Base-by-base conservation (phyloP, 2,113 vertebrate species). In the Nyctibius bracteatus region DNA sequence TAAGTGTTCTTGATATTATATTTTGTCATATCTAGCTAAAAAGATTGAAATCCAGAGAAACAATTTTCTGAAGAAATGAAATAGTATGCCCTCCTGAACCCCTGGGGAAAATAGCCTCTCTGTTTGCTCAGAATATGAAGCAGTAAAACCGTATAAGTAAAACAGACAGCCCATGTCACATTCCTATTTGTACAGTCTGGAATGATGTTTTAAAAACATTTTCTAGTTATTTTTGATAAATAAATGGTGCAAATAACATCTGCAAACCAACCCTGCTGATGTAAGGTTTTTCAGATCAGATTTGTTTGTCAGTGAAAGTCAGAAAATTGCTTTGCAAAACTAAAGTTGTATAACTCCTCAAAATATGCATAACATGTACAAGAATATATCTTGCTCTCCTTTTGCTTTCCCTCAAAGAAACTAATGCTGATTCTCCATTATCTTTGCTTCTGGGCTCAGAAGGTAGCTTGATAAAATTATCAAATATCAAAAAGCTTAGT, bases 31-130 rank as follows among this genome's bases (percentile, higher is more conserved):
- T 99, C 98, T 98, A 97, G 98, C 98, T 98, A 98, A 98, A 99
- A 98, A 99, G 99, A 99, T 99, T 99, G 99, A 99, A 99, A 99
- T 99, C 98, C 99, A 98, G 98, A 98, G 98, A 99, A 99, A 99
- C 99, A 99, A 99, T 99, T 99, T 99, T 99, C 99, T 99, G 98
- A 98, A 99, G 99, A 99, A 99, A 99, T 99, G 99, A 99, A 99
- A 99, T 99, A 97, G 98, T 98, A 86, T 99, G 99, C 98, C 99
- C 99, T 99, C 96, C 98, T 99, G 98, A 99, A 99, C 99, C 99
- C 99, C 98, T 98, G 98, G 99, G 99, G 98, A 99, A 99, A 99
- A 99, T 99, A 99, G 99, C 98, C 98, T 98, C 91, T 96, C 98
- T 97, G 97, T 98, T 99, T 98, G 98, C 97, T 98, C 98, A 96